Evolutionary conservation across 2,888 invertebrate species (phyloP), one percentile per base, ranked within the genome.

Genomic region (Sarcophaga subvicina): DNA sequence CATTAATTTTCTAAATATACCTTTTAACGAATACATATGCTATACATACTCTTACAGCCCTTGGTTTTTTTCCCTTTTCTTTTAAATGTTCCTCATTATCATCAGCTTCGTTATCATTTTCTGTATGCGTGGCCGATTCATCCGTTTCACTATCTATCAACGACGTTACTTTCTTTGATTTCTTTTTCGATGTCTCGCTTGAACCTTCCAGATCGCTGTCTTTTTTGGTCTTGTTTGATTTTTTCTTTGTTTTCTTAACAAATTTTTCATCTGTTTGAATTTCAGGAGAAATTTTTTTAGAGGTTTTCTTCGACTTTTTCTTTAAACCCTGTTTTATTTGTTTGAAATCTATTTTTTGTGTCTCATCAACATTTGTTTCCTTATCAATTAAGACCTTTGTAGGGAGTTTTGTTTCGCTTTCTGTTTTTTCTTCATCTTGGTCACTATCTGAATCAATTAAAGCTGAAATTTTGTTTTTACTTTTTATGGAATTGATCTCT

Each of bases 381-480:
- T 47, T 70, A 45, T 76, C 45, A 14, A 69, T 47, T 20, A 73
- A 37, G 10, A n/a, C 47, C 4, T 3, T 54, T 62, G 47, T 25
- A 0, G n/a, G 12, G 70, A 64, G 63, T 14, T 49, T 62, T 4
- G 22, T n/a, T 11, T 10, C 45, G 25, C 6, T n/a, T 20, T 25
- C 45, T 14, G 17, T 47, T 27, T 25, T 37, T 22, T n/a, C 27
- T 49, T 90, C 89, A 20, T 88, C 88, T 4, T 59, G 10, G 37
- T 91, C 91, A 81, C 90, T 91, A 45, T 91, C 91, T 2, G 91
- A 89, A 69, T 89, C 89, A 25, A 89, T 84, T 22, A 90, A 66
- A 2, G 85, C 62, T 0, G 89, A 88, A 14, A 88, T 89, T 75
- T 89, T 88, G 45, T 80, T 75, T n/a, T 62, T 90, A 5, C 63